Conservation (phyloP, 1,140 invertebrate genomes). For the Tenebrio molitor region DNA sequence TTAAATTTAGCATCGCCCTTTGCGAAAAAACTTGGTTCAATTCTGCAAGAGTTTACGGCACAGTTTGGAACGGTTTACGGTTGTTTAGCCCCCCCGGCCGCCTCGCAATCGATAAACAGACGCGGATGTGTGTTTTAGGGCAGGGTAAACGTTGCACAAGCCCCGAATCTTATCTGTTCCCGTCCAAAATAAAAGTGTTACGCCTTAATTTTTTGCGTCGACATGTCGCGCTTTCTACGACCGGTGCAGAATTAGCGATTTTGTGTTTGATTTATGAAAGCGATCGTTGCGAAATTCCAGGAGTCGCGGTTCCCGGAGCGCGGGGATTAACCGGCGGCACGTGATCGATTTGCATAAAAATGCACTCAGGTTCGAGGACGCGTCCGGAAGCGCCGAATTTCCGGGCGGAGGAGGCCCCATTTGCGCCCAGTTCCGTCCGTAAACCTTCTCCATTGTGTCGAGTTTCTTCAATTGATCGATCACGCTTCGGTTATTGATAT, state of each 20-base stretch:
- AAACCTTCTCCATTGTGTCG: constrained; percentile 14
- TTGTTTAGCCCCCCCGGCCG: too few relatives aligned
- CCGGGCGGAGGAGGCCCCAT: too few relatives aligned
- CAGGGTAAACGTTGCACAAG: too few relatives aligned
- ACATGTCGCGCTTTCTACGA: constrained; percentile 6
- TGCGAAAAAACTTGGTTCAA: too few relatives aligned
- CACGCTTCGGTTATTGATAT: constrained; percentile 31
- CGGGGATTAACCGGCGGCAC: constrained; percentile 8
- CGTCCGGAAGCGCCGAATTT: constrained; percentile 5
- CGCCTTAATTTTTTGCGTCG: neutral
- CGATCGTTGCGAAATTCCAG: constrained; percentile 3
- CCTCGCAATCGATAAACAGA: too few relatives aligned
- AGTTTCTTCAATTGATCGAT: constrained; percentile 10
- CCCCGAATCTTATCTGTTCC: neutral
- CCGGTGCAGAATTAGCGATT: neutral
- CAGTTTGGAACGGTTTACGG: too few relatives aligned
- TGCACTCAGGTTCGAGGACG: neutral
- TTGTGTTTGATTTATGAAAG: too few relatives aligned
- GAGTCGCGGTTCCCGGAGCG: neutral
- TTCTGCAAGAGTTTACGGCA: too few relatives aligned
- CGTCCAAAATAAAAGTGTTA: constrained; percentile 20
- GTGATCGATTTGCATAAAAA: constrained; percentile 7
- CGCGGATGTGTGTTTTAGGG: too few relatives aligned
- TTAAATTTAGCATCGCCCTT: neutral
- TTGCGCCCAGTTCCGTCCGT: too few relatives aligned